phyloP scores from a whole-genome alignment of 2,888 invertebrate species.

The Tetheella fluctuosa region DNA sequence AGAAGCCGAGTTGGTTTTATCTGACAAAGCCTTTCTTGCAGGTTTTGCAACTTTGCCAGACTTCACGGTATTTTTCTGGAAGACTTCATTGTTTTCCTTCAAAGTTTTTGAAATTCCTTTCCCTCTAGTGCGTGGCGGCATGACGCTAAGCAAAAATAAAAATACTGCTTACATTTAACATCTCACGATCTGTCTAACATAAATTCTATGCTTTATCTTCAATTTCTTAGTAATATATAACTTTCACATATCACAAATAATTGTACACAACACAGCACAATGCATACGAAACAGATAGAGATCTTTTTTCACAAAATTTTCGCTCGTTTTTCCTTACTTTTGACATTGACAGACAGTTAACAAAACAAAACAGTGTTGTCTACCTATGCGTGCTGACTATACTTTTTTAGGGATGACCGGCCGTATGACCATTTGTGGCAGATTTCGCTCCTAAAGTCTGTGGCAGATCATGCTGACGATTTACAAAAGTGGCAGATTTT shows the following conservation, averaged over 20 bases:
- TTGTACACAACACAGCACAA: not conserved
- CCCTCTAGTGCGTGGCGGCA: constrained; percentile 69
- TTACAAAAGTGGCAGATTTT: no score
- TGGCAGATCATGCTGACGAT: no score
- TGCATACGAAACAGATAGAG: not conserved
- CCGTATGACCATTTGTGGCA: no score
- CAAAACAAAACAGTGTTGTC: no score
- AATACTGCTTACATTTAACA: constrained; percentile 8
- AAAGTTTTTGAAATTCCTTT: constrained; percentile 48
- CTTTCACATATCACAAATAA: not conserved
- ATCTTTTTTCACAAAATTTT: no score
- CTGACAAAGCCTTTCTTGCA: constrained; percentile 61
- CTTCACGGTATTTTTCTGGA: constrained; percentile 42
- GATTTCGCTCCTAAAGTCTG: no score
- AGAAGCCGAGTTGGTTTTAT: constrained; percentile 75
- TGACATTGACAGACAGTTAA: no score
- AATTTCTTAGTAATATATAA: not conserved
- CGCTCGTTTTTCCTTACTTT: no score
- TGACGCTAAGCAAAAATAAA: constrained; percentile 44
- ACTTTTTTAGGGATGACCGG: no score
- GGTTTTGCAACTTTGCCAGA: constrained; percentile 41
- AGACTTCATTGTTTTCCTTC: constrained; percentile 61
- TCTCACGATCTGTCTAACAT: not conserved
- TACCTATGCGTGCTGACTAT: no score
- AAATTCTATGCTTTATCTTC: not conserved